Evolutionary conservation across 1,140 invertebrate species (phyloP).

Genomic region (Daktulosphaira vitifoliae): DNA sequence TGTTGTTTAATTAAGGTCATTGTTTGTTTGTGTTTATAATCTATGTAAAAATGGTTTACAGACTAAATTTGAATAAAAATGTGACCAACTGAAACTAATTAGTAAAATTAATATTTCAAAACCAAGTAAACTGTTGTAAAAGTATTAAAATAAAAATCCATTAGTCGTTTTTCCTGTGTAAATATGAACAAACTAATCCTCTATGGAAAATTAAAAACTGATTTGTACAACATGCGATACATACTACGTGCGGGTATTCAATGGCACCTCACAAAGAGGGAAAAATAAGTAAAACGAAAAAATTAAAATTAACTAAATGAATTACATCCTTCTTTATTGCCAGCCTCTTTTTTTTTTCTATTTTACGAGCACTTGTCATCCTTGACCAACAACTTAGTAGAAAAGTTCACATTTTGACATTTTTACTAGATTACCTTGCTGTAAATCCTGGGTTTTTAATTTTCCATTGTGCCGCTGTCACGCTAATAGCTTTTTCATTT

Average conservation of each 20-base stretch:
- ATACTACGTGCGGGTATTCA: too few relatives aligned
- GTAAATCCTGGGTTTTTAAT: constrained; percentile 6
- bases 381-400: background rate
- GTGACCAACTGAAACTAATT: too few relatives aligned
- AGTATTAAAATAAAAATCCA: constrained; percentile 14
- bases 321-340: background rate
- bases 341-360: constrained; percentile 13
- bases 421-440: background rate
- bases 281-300: background rate
- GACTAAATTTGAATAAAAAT: too few relatives aligned
- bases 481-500: constrained; percentile 8
- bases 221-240: background rate
- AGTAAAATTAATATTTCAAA: too few relatives aligned
- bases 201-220: constrained; percentile 22
- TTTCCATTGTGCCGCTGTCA: background rate
- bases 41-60: too few relatives aligned
- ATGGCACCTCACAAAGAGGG: background rate
- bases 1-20: too few relatives aligned
- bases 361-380: constrained; percentile 10
- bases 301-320: background rate
- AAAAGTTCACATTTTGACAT: constrained; percentile 3
- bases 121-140: too few relatives aligned
- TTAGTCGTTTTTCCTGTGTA: constrained; percentile 14
- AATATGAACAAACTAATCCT: constrained; percentile 21
- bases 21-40: too few relatives aligned